Conservation (phyloP, 2,113 vertebrate genomes). For the Scatophagus argus region DNA sequence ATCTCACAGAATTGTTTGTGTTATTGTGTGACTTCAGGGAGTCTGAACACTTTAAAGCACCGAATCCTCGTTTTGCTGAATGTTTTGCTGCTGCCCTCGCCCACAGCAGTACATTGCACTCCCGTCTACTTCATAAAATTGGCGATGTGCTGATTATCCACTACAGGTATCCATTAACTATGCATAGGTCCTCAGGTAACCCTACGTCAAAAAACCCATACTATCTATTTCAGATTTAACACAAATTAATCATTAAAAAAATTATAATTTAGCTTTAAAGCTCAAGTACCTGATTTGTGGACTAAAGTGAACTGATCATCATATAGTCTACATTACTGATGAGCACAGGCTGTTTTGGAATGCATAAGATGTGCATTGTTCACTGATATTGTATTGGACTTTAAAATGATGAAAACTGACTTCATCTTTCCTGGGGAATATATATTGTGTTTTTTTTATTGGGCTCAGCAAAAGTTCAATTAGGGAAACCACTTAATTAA, state of each 20-base stretch:
- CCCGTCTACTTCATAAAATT: too few relatives aligned
- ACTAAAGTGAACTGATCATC: neutral
- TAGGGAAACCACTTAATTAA: constrained; percentile 2
- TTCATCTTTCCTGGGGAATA: neutral
- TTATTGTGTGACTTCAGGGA: too few relatives aligned
- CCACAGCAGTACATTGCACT: too few relatives aligned
- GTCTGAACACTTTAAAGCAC: too few relatives aligned
- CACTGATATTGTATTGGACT: neutral
- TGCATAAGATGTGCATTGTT: neutral
- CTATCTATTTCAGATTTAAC: too few relatives aligned
- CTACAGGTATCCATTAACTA: too few relatives aligned
- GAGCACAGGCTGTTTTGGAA: neutral
- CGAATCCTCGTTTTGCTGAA: too few relatives aligned
- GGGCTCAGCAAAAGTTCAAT: neutral
- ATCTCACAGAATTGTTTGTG: too few relatives aligned
- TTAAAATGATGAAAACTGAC: constrained; percentile 7
- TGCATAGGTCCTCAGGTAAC: too few relatives aligned
- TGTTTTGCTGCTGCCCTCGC: too few relatives aligned
- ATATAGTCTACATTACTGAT: neutral
- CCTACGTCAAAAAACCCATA: too few relatives aligned
- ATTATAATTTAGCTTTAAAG: neutral
- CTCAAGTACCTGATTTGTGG: neutral
- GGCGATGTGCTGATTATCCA: too few relatives aligned
- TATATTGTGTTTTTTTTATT: constrained; percentile 22
- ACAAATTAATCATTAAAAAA: neutral